Evolutionary conservation across 2,888 invertebrate species (phyloP).

Genomic region (Drosophila birchii): DNA sequence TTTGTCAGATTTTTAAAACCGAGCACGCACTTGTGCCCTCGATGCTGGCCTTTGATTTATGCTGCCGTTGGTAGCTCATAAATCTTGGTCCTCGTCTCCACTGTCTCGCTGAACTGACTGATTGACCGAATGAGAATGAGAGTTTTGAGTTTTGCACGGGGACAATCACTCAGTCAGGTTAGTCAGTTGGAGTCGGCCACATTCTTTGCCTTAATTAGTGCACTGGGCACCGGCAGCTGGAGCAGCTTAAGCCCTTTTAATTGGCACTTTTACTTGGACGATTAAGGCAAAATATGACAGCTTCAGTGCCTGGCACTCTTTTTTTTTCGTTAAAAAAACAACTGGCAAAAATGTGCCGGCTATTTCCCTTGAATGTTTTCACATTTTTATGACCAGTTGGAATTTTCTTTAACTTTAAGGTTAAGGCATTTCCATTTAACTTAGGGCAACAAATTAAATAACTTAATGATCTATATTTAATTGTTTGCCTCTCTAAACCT

Average conservation of each 20-base stretch:
- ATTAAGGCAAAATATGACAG: constrained; percentile 72
- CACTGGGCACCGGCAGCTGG: constrained; percentile 16
- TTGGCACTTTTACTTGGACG: constrained; percentile 72
- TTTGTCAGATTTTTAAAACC: constrained; percentile 42
- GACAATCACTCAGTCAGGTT: constrained; percentile 3
- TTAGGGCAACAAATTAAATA: not conserved
- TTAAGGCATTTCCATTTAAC: not conserved
- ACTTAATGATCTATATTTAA: not conserved
- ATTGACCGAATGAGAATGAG: constrained; percentile 41
- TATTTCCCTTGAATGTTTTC: constrained; percentile 4
- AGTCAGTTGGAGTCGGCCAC: constrained; percentile 22
- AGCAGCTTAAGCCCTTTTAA: constrained; percentile 61
- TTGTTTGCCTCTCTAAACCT: not conserved
- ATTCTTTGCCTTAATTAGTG: constrained; percentile 68
- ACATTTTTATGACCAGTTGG: not conserved
- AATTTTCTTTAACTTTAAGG: not conserved
- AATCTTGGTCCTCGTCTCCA: constrained; percentile 53
- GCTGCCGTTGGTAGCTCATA: constrained; percentile 60
- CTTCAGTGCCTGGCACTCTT: constrained; percentile 17
- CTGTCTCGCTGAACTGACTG: constrained; percentile 50
- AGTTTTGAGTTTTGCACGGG: constrained; percentile 10
- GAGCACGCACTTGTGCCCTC: constrained; percentile 76
- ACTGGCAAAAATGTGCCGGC: constrained; percentile 6
- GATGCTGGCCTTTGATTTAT: constrained; percentile 70
- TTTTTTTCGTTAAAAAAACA: constrained; percentile 1